phyloP scores from a whole-genome alignment of 2,888 invertebrate species.

The Oxycera nigricornis region DNA sequence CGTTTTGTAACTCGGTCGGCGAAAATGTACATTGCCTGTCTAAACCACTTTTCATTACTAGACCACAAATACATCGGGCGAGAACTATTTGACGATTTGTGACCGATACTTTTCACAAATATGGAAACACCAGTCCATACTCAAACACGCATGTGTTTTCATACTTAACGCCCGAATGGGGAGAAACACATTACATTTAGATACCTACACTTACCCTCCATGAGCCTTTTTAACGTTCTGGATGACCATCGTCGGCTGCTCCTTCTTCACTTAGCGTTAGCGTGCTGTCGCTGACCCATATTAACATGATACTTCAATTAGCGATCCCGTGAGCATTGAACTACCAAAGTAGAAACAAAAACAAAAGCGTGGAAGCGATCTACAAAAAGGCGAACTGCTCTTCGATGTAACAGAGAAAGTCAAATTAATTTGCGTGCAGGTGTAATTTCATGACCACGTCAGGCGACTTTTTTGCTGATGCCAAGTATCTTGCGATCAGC shows the following conservation, averaged over 20 bases:
- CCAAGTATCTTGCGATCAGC: constrained; percentile 26
- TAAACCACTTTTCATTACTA: constrained; percentile 37
- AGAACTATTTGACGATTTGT: neutral
- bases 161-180: too few species aligned
- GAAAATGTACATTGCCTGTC: constrained; percentile 28
- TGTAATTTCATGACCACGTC: constrained; percentile 37
- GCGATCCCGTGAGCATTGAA: constrained; percentile 32
- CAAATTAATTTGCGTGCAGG: constrained; percentile 40
- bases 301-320: constrained; percentile 37
- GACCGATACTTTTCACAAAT: neutral
- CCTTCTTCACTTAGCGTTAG: neutral
- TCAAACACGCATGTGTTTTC: neutral
- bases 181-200: neutral
- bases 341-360: constrained; percentile 11
- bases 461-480: neutral
- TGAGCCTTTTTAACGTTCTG: neutral
- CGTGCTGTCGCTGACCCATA: constrained; percentile 31
- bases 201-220: neutral
- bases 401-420: constrained; percentile 24
- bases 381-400: constrained; percentile 22
- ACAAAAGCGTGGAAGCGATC: constrained; percentile 4
- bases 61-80: constrained; percentile 16
- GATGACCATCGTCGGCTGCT: neutral
- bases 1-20: neutral
- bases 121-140: neutral